A percentile compares a stretch with the other conserved stretches of the same genome.
phyloP scores from a whole-genome alignment of 2,888 invertebrate genomes.

The Xanthia togata region DNA sequence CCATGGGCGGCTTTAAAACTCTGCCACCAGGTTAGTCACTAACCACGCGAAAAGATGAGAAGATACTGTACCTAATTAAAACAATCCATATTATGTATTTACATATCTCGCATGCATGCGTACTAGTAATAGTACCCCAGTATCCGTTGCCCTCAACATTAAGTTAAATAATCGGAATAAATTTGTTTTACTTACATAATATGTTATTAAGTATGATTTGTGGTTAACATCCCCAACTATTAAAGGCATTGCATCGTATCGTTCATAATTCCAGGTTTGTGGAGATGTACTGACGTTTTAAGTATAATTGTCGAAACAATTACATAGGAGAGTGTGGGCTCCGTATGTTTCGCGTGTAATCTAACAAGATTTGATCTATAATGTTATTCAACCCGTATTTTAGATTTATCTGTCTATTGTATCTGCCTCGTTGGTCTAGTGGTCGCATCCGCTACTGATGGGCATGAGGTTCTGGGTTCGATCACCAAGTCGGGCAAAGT shows the following conservation, averaged over 20 bases:
- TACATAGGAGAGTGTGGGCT: constrained; percentile 28
- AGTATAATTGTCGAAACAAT: constrained; percentile 63
- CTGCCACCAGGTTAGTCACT: too few species aligned
- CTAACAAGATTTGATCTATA: constrained; percentile 10
- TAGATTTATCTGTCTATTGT: neutral
- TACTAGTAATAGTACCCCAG: constrained; percentile 18
- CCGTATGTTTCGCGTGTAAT: constrained; percentile 41
- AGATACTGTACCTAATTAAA: constrained; percentile 38
- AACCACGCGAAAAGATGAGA: too few species aligned
- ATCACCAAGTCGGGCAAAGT: neutral
- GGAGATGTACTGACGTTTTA: constrained; percentile 28
- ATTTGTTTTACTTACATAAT: constrained; percentile 59
- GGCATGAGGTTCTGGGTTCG: neutral
- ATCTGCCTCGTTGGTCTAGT: neutral
- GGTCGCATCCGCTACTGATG: neutral
- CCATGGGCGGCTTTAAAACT: too few species aligned
- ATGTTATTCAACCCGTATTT: constrained; percentile 24
- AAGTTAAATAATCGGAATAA: constrained; percentile 56
- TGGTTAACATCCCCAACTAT: constrained; percentile 49
- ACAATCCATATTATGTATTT: constrained; percentile 22
- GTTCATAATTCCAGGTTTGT: constrained; percentile 52
- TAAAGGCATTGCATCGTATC: constrained; percentile 37
- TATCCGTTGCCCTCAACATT: constrained; percentile 31
- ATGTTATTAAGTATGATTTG: constrained; percentile 61
- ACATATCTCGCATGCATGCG: constrained; percentile 49